Conservation (phyloP, 2,797 vertebrate genomes). For the Ciconia nigra region DNA sequence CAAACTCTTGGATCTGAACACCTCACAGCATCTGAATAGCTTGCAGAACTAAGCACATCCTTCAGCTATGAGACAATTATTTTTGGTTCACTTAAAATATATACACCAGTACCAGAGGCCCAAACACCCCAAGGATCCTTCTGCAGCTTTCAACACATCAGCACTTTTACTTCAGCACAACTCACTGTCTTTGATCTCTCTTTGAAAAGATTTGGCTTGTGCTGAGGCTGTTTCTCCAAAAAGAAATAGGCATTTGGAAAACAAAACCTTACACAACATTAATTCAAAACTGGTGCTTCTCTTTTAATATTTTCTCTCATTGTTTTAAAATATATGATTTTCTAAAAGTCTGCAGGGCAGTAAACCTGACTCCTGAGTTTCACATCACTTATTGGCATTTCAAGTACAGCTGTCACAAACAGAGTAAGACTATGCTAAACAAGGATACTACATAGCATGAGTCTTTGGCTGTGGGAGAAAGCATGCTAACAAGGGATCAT, state of each 20-base stretch:
- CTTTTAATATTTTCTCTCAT: background rate
- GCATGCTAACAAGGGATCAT: background rate
- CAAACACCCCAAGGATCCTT: conserved; percentile 40
- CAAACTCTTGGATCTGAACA: background rate
- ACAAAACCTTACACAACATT: conserved; percentile 5
- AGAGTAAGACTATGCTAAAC: background rate
- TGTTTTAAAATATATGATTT: background rate
- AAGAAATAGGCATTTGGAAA: background rate
- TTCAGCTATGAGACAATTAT: conserved; percentile 46
- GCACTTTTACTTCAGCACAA: background rate
- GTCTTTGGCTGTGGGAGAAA: background rate
- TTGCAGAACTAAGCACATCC: conserved; percentile 13
- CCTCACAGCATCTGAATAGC: conserved; percentile 11
- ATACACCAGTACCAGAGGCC: conserved; percentile 9
- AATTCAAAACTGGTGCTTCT: background rate
- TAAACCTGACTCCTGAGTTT: background rate
- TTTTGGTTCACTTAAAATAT: conserved; percentile 57
- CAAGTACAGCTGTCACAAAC: background rate
- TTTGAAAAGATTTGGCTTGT: conserved; percentile 45
- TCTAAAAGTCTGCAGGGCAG: background rate
- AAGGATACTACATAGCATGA: background rate
- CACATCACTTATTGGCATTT: background rate
- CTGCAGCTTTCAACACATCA: background rate
- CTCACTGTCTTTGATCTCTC: conserved; percentile 33
- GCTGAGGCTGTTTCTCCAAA: conserved; percentile 18